Conservation (phyloP, 2,888 invertebrate species). For the Metacarcinus magister region DNA sequence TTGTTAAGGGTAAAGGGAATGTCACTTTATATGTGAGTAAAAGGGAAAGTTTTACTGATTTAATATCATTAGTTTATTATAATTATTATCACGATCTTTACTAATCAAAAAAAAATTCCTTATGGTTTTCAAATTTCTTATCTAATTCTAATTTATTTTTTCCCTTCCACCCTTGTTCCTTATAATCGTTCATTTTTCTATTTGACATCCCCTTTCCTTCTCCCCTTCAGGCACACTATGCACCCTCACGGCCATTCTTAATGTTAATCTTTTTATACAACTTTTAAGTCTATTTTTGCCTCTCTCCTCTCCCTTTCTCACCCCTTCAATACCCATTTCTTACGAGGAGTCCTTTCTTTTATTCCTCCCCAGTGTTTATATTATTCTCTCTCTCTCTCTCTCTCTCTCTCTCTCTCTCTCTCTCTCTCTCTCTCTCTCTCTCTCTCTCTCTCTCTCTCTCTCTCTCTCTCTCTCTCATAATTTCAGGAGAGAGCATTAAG, state of each 20-base stretch:
- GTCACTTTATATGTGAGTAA: no score
- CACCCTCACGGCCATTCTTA: not conserved
- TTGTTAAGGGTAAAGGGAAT: no score
- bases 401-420: constrained; percentile 48
- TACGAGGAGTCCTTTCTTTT: not conserved
- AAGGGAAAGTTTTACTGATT: no score
- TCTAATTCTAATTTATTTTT: not conserved
- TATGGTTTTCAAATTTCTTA: no score
- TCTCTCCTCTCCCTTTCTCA: not conserved
- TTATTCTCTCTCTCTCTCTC: not conserved
- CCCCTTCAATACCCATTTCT: not conserved
- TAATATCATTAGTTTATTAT: no score
- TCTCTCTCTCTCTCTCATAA: not conserved
- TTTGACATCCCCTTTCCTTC: not conserved
- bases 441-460: constrained; percentile 40
- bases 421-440: constrained; percentile 48
- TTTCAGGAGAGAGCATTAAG: not conserved
- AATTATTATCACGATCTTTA: no score
- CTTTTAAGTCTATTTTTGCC: not conserved
- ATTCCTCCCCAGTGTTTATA: not conserved
- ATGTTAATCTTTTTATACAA: not conserved
- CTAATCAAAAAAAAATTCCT: no score
- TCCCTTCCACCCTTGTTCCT: not conserved
- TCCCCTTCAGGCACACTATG: not conserved
- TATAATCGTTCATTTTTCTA: not conserved